Evolutionary conservation across 1,140 invertebrate genomes (phyloP), one percentile per base, ranked within the genome.

Genomic region (Fopius arisanus): DNA sequence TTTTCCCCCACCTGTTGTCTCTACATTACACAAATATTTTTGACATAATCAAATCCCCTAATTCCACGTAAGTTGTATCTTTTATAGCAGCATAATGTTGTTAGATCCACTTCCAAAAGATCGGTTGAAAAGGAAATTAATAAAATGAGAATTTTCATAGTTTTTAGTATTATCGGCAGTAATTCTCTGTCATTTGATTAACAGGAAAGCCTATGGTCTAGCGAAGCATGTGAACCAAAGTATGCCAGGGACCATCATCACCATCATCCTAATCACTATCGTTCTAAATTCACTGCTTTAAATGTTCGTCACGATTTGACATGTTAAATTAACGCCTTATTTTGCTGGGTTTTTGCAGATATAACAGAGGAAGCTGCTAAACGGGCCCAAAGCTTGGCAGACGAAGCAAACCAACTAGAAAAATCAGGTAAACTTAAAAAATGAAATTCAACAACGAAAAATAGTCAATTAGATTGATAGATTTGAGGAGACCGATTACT

Each of bases 201-300:
- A 88, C 86, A 88, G 86, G 86, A 83, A 40, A 79, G 77, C 54
- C 84, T 79, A 84, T 81, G 82, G 75, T 79, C 84, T 88, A 87
- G 83, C 78, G 86, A 87, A 83, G 86, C 86, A 87, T 87, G 48
- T 28, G 86, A 85, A 83, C 81, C 83, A 84, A 87, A 84, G 82
- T 85, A 86, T 86, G 82, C 82, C 86, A 87, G 86, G 85, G 82
- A 88, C 83, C 80, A 85, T 74, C 86, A 87, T 87, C 85, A 88
- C 41, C 83, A 65, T 87, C 85, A 88, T 87, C 81, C 75, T 86
- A 87, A 86, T 87, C 82, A 86, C 82, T 85, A 86, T 87, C 83
- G 48, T 68, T 73, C 26, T n/a, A 41, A 77, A 82, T 83, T 87
- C 87, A 87, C 82, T 85, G 87, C 87, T 88, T 88, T 88, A 67